A percentile compares a stretch with the other conserved stretches of the same genome.
Evolutionary conservation across 2,888 invertebrate genomes (phyloP).

Genomic region (Drosophila eohydei): DNA sequence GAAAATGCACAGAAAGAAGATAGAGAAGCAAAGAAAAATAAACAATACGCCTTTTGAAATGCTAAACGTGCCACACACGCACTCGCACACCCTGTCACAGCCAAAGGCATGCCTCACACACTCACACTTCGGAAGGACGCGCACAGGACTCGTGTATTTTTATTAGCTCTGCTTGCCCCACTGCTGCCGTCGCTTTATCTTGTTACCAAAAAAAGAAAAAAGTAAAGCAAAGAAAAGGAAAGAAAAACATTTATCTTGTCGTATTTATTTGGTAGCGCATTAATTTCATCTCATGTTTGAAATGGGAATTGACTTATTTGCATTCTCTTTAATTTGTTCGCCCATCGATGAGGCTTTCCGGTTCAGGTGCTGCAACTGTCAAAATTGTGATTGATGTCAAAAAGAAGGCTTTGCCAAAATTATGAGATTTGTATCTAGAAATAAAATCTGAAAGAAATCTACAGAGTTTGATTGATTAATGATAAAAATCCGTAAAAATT

Average conservation of each 20-base stretch:
- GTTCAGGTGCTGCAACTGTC: slow-evolving; percentile 68
- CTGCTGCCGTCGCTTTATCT: slow-evolving; percentile 47
- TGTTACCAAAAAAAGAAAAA: slow-evolving; percentile 43
- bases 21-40: slow-evolving; percentile 39
- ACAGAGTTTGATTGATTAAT: slow-evolving; percentile 42
- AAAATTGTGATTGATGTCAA: slow-evolving; percentile 65
- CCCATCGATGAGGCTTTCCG: slow-evolving; percentile 46
- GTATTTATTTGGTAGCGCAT: slow-evolving; percentile 76
- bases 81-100: slow-evolving; percentile 29
- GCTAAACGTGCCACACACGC: slow-evolving; percentile 68
- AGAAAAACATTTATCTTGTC: slow-evolving; percentile 74
- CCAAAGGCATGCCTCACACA: slow-evolving; percentile 64
- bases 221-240: slow-evolving; percentile 10
- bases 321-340: slow-evolving; percentile 70
- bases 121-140: slow-evolving; percentile 62
- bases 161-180: slow-evolving; percentile 53
- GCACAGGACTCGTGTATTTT: slow-evolving; percentile 69
- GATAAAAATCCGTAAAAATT: slow-evolving; percentile 16
- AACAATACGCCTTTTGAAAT: slow-evolving; percentile 79
- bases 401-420: slow-evolving; percentile 38
- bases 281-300: slow-evolving; percentile 70
- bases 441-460: slow-evolving; percentile 4
- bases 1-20: slow-evolving; percentile 48
- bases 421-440: slow-evolving; percentile 54
- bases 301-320: slow-evolving; percentile 77